Base-by-base conservation (phyloP, 2,113 vertebrate species). In the Engystomops pustulosus region DNA sequence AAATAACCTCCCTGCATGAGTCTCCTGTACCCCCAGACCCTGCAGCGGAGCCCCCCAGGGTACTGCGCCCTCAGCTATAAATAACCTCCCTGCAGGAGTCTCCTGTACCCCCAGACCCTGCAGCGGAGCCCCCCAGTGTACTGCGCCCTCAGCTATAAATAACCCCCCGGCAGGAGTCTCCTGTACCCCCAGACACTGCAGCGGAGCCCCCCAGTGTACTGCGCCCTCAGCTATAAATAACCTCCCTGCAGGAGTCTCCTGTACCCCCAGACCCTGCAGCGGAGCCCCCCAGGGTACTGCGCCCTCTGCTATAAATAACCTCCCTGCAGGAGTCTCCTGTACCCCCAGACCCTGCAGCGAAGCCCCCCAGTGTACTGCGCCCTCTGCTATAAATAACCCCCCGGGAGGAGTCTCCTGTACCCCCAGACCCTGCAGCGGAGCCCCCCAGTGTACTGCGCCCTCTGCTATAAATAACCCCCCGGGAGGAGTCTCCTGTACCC, bases 361-460 rank as follows among this genome's bases (percentile, higher is more conserved):
- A 25, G 36, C 3, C 27, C 23, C 6, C 27, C 23, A 7, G 23
- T 27, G 30, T 14, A 9, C 32, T 51, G 55, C 17, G 32, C 34
- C 47, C n/a, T 0, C 68, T 65, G 75, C 89, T 89, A 89, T 82
- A 65, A 69, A 88, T 90, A 72, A 88, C 89, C 87, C 87, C 84
- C 76, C 76, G 27, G 85, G 75, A 70, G 84, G 72, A 85, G 82
- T 82, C 62, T n/a, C 38, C 38, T 41, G 38, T 41, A 41, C 38
- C 38, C 38, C 38, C 38, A 41, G 4, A 41, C 8, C 8, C 38
- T 41, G 4, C 38, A 41, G 38, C 38, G 8, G 20, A 25, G 36
- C 3, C 27, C 23, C 6, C 27, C 23, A 7, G 23, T 27, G 30
- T 14, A 9, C 32, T 51, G 55, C 17, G 32, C 34, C 47, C n/a